These are phyloP conservation scores for Stenodera caucasica DNA, from an alignment of 2,888 invertebrate species.

Conservation along the genomic window DNA sequence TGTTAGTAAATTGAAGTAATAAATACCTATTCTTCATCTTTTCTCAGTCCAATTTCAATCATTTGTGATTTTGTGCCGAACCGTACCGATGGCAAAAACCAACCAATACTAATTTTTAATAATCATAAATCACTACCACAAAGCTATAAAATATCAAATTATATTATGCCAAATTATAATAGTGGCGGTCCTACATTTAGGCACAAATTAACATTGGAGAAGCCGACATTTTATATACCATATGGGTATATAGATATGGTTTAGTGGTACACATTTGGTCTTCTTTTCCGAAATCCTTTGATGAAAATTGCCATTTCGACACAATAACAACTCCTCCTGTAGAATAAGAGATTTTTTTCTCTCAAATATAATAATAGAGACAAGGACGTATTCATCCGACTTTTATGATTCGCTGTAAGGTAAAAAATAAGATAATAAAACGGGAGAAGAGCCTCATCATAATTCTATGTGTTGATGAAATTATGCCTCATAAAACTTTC, in stretches of 20 bases:
- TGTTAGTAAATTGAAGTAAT: too few species aligned
- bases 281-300: constrained; percentile 12
- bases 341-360: constrained; percentile 21
- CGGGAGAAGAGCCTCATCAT: background rate
- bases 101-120: constrained; percentile 46
- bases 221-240: too few species aligned
- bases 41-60: constrained; percentile 3
- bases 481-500: constrained; percentile 50
- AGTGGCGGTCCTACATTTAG: constrained; percentile 42
- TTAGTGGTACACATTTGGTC: too few species aligned
- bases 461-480: constrained; percentile 45
- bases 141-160: constrained; percentile 51
- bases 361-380: constrained; percentile 47
- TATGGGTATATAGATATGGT: too few species aligned
- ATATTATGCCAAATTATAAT: constrained; percentile 51
- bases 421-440: background rate
- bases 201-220: constrained; percentile 34
- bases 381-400: constrained; percentile 43
- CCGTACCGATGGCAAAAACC: constrained; percentile 13
- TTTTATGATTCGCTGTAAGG: constrained; percentile 41
- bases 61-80: constrained; percentile 14
- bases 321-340: background rate
- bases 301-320: background rate
- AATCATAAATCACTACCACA: constrained; percentile 49
- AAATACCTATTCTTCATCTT: too few species aligned